Evolutionary conservation across 1,140 invertebrate species (phyloP).

Genomic region (Goniozus legneri): DNA sequence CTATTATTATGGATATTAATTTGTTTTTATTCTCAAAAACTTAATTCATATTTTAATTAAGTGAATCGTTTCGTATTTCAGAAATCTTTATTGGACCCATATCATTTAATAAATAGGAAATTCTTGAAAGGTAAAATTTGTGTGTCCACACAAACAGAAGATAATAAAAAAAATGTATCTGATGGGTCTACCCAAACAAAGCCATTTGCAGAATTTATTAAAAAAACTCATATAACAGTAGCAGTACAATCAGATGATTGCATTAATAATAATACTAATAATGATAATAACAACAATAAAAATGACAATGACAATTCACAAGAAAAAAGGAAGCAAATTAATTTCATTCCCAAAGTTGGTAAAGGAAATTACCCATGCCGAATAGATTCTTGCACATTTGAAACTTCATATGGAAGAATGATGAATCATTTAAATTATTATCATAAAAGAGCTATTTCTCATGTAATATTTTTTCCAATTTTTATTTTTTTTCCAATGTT

Average conservation of each 20-base stretch:
- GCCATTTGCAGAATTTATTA: neutral
- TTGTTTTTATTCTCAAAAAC: too few species aligned
- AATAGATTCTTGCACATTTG: conserved; percentile 21
- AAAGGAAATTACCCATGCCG: conserved; percentile 32
- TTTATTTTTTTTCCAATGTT: too few species aligned
- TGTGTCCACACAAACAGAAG: conserved; percentile 20
- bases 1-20: too few species aligned
- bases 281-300: too few species aligned
- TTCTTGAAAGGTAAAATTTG: conserved; percentile 9
- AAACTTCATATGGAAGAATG: conserved; percentile 22
- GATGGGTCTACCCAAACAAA: neutral
- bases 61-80: neutral
- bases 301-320: too few species aligned
- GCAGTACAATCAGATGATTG: too few species aligned
- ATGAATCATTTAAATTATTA: conserved; percentile 27
- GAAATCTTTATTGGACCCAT: conserved; percentile 22
- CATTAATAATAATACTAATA: too few species aligned
- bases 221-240: too few species aligned
- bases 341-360: conserved; percentile 13
- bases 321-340: neutral
- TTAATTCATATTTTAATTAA: neutral
- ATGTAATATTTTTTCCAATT: neutral
- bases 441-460: conserved; percentile 16
- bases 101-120: conserved; percentile 14
- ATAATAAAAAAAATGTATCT: neutral